Conservation (phyloP, 2,888 invertebrate genomes). For the Hydraecia micacea region DNA sequence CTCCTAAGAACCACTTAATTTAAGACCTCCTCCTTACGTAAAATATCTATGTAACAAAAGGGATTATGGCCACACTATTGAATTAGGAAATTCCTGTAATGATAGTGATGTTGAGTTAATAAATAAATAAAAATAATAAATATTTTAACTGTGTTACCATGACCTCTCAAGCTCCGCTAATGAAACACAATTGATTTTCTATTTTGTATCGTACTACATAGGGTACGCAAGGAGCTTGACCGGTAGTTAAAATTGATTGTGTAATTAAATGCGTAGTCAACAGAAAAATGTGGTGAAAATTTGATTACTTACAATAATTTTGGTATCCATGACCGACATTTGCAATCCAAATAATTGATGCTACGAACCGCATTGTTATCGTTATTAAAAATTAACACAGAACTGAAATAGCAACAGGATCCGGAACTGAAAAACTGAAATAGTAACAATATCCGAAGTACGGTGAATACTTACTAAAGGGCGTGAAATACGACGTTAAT, state of each 20-base stretch:
- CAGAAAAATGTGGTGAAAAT: conserved; percentile 3
- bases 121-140: too few relatives aligned
- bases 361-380: conserved; percentile 25
- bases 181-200: too few relatives aligned
- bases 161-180: too few relatives aligned
- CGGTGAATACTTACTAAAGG: conserved; percentile 12
- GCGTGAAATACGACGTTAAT: neutral
- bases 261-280: neutral
- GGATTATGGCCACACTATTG: too few relatives aligned
- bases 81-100: too few relatives aligned
- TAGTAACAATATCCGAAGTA: conserved; percentile 5
- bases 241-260: neutral
- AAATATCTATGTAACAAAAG: neutral
- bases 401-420: conserved; percentile 12
- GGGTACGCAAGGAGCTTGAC: too few relatives aligned
- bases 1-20: neutral
- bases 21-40: neutral
- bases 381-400: conserved; percentile 22
- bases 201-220: too few relatives aligned
- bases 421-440: too few relatives aligned
- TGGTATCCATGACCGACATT: conserved; percentile 17
- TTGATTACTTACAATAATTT: conserved; percentile 3
- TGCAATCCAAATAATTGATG: conserved; percentile 39
- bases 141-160: neutral
- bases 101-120: too few relatives aligned